Evolutionary conservation across 2,113 vertebrate species (phyloP), one percentile per base, ranked within the genome.

Genomic region (Ailuropoda melanoleuca): DNA sequence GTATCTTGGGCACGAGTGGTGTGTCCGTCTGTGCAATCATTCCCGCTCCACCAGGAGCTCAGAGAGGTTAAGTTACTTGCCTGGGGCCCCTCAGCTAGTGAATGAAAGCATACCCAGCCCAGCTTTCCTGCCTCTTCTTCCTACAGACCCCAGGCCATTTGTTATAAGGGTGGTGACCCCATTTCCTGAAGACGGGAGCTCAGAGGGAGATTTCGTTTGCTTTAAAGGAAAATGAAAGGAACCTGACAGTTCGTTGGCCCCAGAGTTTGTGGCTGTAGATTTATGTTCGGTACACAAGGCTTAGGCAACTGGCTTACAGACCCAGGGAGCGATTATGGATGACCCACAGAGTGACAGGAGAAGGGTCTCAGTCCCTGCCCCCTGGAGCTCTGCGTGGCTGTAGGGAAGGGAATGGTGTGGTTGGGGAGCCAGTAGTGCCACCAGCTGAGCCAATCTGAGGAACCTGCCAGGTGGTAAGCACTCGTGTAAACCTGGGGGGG

Each of bases 11-110:
- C 11, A 0, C 1, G 24, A 0, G 7, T 31, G 72, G 19, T 4
- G 24, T 3, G 39, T 2, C 0, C 1, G 5, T 1, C 3, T 17
- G 37, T 29, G 26, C 37, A 13, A 0, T 31, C 91, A n/a, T 24
- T 17, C 8, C n/a, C 48, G 17, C 39, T 14, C 5, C 1, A 8
- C n/a, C 23, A 10, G 6, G 58, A 58, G 55, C 24, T 94, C 34
- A n/a, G 80, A 85, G 64, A 64, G 26, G 70, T 21, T n/a, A 23
- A 77, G 60, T 21, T 50, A 23, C 34, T 77, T 66, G 46, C 12
- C 24, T 8, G 58, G 31, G n/a, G 39, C 23, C 62, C 19, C 19
- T 13, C 48, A 88, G 93, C 23, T 24, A 12, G 8, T 26, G n/a
- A 34, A 37, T 8, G 19, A 15, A 6, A 64, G 18, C 12, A 19